phyloP scores from a whole-genome alignment of 2,113 vertebrate genomes.

The Balaenoptera acutorostrata region DNA sequence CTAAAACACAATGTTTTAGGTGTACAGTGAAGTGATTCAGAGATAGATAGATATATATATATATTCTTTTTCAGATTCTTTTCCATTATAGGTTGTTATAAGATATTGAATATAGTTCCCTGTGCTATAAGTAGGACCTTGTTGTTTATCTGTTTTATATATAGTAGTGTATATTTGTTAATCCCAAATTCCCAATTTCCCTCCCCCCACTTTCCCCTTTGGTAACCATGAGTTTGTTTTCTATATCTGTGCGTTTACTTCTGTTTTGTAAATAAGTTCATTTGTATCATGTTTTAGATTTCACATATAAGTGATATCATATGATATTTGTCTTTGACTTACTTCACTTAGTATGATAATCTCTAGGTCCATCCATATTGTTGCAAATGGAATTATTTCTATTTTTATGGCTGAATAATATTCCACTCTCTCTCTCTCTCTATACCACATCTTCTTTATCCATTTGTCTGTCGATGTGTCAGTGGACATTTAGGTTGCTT shows the following conservation, averaged over 20 bases:
- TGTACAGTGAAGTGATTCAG: not conserved
- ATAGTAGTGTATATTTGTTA: not conserved
- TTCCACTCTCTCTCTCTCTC: not conserved
- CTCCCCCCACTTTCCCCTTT: not conserved
- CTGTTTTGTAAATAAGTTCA: not conserved
- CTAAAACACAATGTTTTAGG: not conserved
- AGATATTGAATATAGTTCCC: too few relatives aligned
- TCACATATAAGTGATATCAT: not conserved
- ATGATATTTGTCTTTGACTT: not conserved
- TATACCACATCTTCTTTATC: not conserved
- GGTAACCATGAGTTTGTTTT: not conserved
- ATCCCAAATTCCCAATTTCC: not conserved
- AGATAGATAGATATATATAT: not conserved
- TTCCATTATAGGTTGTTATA: too few relatives aligned
- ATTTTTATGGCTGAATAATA: not conserved
- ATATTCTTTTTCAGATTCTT: too few relatives aligned
- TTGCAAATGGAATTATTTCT: not conserved
- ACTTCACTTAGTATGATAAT: not conserved
- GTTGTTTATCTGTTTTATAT: not conserved
- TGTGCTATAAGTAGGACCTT: not conserved
- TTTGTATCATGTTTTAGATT: not conserved
- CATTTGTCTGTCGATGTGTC: not conserved
- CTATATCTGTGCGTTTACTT: not conserved
- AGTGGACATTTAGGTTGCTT: not conserved
- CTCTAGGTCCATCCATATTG: not conserved